Evolutionary conservation across 1,140 invertebrate genomes (phyloP).

Genomic region (Metopolophium dirhodum): DNA sequence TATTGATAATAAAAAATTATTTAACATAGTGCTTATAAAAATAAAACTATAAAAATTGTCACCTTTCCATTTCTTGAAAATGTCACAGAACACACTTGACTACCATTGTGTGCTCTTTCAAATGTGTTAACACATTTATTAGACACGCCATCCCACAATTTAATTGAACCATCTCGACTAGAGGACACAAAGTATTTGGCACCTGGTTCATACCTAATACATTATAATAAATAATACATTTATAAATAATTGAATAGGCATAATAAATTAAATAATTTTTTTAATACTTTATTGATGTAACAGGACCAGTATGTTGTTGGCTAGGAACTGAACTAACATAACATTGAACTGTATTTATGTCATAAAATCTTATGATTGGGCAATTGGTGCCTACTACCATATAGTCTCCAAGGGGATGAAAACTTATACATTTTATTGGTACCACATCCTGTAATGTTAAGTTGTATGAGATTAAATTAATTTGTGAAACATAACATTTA

Average conservation of each 20-base stretch:
- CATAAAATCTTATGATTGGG: neutral
- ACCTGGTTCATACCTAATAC: constrained; percentile 74
- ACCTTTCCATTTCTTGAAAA: constrained; percentile 98
- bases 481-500: neutral
- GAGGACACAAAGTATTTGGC: constrained; percentile 88
- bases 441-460: constrained; percentile 75
- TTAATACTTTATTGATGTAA: constrained; percentile 83
- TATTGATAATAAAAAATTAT: neutral
- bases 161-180: constrained; percentile 92
- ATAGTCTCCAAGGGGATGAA: constrained; percentile 95
- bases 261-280: constrained; percentile 85
- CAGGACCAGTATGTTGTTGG: constrained; percentile 88
- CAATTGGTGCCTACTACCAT: constrained; percentile 77
- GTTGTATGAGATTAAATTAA: neutral
- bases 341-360: constrained; percentile 21
- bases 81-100: constrained; percentile 90
- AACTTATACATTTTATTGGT: constrained; percentile 84
- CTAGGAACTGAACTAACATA: constrained; percentile 58
- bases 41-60: constrained; percentile 51
- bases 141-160: constrained; percentile 95
- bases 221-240: neutral
- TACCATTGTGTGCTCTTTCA: constrained; percentile 89
- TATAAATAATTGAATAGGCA: constrained; percentile 72
- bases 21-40: neutral
- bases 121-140: constrained; percentile 96